Evolutionary conservation across 1,140 invertebrate species (phyloP), one percentile per base, ranked within the genome.

Genomic region (Protaetia brevitarsis): DNA sequence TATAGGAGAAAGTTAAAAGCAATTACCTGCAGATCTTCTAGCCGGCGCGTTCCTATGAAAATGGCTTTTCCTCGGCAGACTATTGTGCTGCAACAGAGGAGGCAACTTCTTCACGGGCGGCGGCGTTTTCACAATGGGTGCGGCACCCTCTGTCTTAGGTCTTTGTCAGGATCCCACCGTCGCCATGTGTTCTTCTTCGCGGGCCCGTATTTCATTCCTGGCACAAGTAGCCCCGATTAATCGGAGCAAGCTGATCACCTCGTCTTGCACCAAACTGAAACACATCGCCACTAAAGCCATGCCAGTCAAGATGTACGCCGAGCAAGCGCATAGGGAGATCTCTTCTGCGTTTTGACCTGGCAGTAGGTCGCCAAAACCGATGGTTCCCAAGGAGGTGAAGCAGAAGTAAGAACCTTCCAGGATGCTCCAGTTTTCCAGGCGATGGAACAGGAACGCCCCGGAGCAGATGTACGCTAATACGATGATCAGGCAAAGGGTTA

Each of bases 251-350:
- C 83, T 77, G 65, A 92, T 87, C 70, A 96, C 88, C 79, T 97
- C 93, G 73, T 96, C 95, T 80, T 98, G 95, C 66, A 97, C 93
- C 45, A 98, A 82, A 78, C 94, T 96, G 80, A 97, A 97, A 79
- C 95, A 96, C 92, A 97, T 98, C 13, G 95, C 95, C 66, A 98
- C 89, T 61, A 98, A 84, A 3, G 95, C 93, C 86, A 98, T 93
- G 13, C 96, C 96, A 37, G 97, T 87, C 26, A 98, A 82, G 51
- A 99, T 92, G 78, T 98, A 99, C 23, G 94, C 82, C 16, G 92
- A 89, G 66, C 88, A 89, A 19, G 87, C 87, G 63, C 93, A 88
- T 2, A 94, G 81, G 26, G 92, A 92, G 6, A 92, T 82, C 71
- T 93, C 89, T 72, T 87, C 90, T 56, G 86, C 87, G 71, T 83